Conservation (phyloP, 2,797 vertebrate genomes). For the Poecile montanus region DNA sequence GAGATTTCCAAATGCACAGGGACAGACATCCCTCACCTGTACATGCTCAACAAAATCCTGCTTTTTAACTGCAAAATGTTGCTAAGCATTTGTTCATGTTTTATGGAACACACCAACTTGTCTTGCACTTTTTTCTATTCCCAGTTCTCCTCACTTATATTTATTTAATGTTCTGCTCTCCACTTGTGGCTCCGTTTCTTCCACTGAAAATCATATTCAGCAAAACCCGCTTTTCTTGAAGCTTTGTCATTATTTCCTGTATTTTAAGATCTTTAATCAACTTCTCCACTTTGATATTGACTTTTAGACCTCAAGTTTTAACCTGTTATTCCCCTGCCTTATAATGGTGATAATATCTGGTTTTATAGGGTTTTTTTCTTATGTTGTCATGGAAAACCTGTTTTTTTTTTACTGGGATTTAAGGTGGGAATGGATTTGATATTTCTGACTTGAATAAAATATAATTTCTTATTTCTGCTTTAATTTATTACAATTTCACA, state of each 20-base stretch:
- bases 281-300: not conserved
- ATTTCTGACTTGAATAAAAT: not conserved
- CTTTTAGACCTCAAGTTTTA: not conserved
- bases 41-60: not conserved
- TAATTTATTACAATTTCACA: not conserved
- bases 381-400: not conserved
- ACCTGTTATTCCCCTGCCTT: not conserved
- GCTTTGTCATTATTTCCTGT: not conserved
- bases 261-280: not conserved
- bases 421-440: not conserved
- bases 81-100: constrained; percentile 21
- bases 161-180: constrained; percentile 16
- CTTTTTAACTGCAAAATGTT: not conserved
- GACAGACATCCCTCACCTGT: not conserved
- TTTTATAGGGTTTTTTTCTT: rapidly evolving
- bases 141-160: constrained; percentile 18
- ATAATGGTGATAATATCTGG: not conserved
- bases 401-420: not conserved
- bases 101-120: constrained; percentile 38
- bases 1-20: not conserved
- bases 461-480: not conserved
- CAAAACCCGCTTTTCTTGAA: not conserved
- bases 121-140: constrained; percentile 2
- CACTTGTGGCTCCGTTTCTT: not conserved
- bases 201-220: not conserved